Base-by-base conservation (phyloP, 2,113 vertebrate species). In the Parus major region DNA sequence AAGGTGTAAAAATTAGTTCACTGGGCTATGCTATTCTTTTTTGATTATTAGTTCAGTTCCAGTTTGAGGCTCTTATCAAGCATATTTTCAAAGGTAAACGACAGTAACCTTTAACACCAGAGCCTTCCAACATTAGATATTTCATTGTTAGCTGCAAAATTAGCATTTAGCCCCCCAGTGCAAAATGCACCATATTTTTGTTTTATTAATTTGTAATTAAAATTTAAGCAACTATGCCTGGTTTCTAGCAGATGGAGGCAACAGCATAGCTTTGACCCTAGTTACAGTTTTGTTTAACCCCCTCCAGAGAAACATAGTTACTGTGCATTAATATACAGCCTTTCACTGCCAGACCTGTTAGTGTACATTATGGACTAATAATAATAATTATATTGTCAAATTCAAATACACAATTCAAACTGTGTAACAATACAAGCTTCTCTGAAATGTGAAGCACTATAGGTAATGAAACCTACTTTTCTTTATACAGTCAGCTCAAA, bases 321-420 rank as follows among this genome's bases (percentile, higher is more conserved):
- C 90, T 65, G 68, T 87, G 91, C 94, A 57, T 96, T 97, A 97
- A 93, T 94, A 95, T 90, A 95, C 82, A 95, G 93, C 87, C 95
- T 96, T 92, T 96, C 88, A 92, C 94, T 2, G 28, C 78, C 90
- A 96, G 92, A 95, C 86, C 93, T 96, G 94, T 83, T 95, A 96
- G 96, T 95, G 95, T 96, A 96, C 84, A 80, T 95, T 94, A 94
- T 95, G 84, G 88, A 94, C 85, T 96, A 97, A 97, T 96, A 95
- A 96, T 85, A 93, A 91, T 96, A 95, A 96, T 96, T 96, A 97
- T 95, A 90, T 47, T 96, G 93, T 97, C 94, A 97, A 96, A 96
- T 39, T 39, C 39, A 39, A 39, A 39, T 39, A 39, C 39, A 39
- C 91, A 96, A 87, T 89, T 97, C 95, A 95, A 93, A 96, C 82